Base-by-base conservation (phyloP, 2,113 vertebrate genomes). In the Campylomormyrus numenius region DNA sequence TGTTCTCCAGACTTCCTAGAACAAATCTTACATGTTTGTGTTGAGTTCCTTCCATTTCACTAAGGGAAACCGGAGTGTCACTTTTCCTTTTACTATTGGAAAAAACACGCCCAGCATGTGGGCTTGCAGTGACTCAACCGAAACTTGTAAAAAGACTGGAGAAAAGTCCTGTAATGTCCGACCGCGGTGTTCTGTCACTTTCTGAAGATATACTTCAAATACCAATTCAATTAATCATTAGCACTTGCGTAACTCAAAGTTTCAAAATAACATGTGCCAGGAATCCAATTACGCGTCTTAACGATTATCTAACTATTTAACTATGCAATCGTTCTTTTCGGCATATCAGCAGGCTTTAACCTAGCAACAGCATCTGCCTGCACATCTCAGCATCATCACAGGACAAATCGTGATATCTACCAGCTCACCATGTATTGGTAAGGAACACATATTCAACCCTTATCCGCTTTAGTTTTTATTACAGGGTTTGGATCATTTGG, bases 21-120 rank as follows among this genome's bases (percentile, higher is more conserved):
- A 85, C 74, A 42, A 42, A n/a, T 80, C 74, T 19, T 39, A 80
- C 74, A 85, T 85, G 83, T 85, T 85, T 85, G 24, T 85, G 39
- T 85, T 85, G 45, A 85, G 42, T n/a, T 85, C 83, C 24, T 46
- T 48, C 83, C 83, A 85, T 85, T 85, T 24, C 46, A 46, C 83
- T 48, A 48, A 85, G 83, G 11, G 83, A 48, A 48, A n/a, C 19
- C 10, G 19, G 45, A 85, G 9, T 80, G 74, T 80, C 35, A 19
- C 74, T 80, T 80, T 42, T 19, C 74, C 74, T 39, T 39, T 31
- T 85, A 9, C 83, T 48, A 11, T n/a, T 85, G 83, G 83, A 46
- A 85, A 85, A 85, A 48, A 48, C 83, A n/a, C 21, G 8, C 21
- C 45, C 39, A 11, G 45, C 83, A 48, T 46, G 42, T n/a, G 45